Conservation (phyloP, 2,797 vertebrate genomes). For the Halcyon smyrnensis region DNA sequence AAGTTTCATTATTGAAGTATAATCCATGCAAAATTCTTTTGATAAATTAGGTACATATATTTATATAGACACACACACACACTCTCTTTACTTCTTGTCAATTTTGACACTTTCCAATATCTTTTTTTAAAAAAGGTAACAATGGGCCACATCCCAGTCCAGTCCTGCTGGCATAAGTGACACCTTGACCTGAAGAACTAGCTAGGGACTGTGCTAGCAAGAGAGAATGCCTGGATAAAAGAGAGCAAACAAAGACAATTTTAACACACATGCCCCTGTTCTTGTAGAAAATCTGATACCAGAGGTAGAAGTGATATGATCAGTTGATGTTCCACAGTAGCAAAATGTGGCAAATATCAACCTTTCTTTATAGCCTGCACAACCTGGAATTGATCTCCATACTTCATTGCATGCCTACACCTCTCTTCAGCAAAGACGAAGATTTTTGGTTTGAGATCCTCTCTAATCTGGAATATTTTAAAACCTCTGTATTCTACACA, state of each 20-base stretch:
- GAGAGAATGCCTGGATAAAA: background rate
- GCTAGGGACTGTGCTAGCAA: background rate
- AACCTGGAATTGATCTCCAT: background rate
- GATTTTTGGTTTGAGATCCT: background rate
- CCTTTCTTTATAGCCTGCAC: background rate
- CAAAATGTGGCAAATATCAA: background rate
- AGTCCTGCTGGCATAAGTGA: background rate
- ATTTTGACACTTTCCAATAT: background rate
- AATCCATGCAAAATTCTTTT: background rate
- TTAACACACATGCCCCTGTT: background rate
- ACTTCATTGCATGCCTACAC: background rate
- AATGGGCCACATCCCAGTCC: background rate
- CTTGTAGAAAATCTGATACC: background rate
- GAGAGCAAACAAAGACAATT: background rate
- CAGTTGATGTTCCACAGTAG: background rate
- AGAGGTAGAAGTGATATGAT: background rate
- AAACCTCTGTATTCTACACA: background rate
- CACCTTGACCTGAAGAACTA: background rate
- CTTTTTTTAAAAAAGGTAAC: background rate
- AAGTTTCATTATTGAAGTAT: background rate
- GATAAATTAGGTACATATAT: background rate
- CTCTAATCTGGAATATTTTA: background rate
- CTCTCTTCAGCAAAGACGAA: background rate
- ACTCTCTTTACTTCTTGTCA: background rate
- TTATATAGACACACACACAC: background rate